Evolutionary conservation across 2,797 vertebrate genomes (phyloP).

Genomic region (Babyrousa celebensis): DNA sequence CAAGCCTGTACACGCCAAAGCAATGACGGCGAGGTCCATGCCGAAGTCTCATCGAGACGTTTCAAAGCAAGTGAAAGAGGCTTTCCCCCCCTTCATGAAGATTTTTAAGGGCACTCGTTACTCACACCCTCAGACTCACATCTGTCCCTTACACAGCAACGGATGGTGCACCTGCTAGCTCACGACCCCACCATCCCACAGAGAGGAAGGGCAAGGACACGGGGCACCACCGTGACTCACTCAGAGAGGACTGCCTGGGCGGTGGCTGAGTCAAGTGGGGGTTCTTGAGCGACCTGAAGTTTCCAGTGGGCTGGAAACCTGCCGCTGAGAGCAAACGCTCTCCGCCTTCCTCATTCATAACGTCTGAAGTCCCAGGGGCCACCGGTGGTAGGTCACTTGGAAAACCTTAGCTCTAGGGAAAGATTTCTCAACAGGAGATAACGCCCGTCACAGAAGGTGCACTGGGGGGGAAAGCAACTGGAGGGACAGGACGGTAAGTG

Average conservation of each 20-base stretch:
- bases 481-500: neutral
- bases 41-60: neutral
- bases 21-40: neutral
- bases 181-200: neutral
- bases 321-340: neutral
- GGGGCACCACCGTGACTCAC: neutral
- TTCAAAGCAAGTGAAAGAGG: constrained; percentile 11
- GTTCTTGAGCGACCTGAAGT: constrained; percentile 58
- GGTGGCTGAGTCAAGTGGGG: constrained; percentile 1
- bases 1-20: neutral
- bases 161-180: neutral
- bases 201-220: neutral
- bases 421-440: neutral
- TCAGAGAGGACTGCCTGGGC: neutral
- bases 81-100: neutral
- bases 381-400: neutral
- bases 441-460: neutral
- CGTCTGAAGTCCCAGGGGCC: neutral
- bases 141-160: neutral
- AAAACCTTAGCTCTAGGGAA: constrained; percentile 1
- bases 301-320: constrained; percentile 29
- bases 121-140: neutral
- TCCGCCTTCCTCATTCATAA: neutral
- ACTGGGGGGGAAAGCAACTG: neutral
- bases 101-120: neutral